phyloP scores from a whole-genome alignment of 2,797 vertebrate species.

The Falco columbarius region DNA sequence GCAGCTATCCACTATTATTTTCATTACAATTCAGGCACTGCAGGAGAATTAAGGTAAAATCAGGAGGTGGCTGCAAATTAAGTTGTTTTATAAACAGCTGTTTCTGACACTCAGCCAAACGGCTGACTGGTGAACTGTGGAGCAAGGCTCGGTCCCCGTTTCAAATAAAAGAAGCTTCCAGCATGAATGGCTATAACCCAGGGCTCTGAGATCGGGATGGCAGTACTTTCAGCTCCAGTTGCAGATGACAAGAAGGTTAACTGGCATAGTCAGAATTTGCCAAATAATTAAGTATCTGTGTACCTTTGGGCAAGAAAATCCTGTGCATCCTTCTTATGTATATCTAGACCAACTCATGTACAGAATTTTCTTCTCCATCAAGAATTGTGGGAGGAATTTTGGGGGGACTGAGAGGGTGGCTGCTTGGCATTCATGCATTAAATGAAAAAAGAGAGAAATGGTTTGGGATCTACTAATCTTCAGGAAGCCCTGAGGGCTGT shows the following conservation, averaged over 20 bases:
- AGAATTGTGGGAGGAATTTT: not conserved
- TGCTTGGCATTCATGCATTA: not conserved
- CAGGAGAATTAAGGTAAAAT: constrained; percentile 14
- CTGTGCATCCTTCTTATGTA: not conserved
- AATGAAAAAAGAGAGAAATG: accelerated
- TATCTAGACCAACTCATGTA: not conserved
- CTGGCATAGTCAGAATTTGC: not conserved
- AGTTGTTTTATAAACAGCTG: constrained; percentile 25
- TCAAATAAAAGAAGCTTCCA: not conserved
- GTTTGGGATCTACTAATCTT: not conserved
- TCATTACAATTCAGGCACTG: not conserved
- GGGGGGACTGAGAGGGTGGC: not conserved
- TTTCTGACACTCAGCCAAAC: not conserved
- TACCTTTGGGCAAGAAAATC: not conserved
- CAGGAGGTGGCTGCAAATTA: constrained; percentile 36
- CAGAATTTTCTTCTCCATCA: not conserved
- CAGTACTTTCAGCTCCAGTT: not conserved
- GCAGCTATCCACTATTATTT: not conserved
- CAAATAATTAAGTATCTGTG: not conserved
- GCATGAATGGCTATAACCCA: not conserved
- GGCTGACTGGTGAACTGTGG: not conserved
- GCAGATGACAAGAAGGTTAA: not conserved
- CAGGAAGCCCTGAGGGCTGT: accelerated
- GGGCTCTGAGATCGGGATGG: not conserved
- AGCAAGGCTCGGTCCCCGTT: not conserved